Conservation (phyloP, 2,797 vertebrate genomes). For the Triplophysa bombifrons region DNA sequence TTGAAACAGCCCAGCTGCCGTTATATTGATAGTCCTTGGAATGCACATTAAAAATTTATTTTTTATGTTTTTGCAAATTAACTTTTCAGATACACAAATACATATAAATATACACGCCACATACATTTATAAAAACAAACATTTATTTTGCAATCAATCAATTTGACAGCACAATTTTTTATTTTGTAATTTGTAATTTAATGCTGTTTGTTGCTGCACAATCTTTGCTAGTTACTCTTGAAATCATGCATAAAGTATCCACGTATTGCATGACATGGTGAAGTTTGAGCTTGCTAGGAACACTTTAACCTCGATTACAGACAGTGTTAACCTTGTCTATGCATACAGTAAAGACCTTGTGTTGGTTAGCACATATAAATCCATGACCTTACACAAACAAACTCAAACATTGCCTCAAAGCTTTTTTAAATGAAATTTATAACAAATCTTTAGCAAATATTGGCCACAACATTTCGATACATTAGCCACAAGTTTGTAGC, state of each 20-base stretch:
- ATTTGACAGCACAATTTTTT: too few species aligned
- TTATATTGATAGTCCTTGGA: too few species aligned
- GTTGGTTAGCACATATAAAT: neutral
- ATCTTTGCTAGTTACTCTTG: neutral
- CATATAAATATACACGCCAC: too few species aligned
- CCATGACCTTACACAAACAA: neutral
- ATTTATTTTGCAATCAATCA: too few species aligned
- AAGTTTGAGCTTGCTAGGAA: neutral
- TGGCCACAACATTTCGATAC: neutral
- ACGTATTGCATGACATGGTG: neutral
- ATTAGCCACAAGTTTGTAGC: neutral
- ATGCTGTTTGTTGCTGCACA: neutral
- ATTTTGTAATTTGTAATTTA: too few species aligned
- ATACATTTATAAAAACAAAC: too few species aligned
- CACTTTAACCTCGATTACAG: slow-evolving; percentile 1
- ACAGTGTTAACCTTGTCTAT: slow-evolving; percentile 22
- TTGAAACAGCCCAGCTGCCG: too few species aligned
- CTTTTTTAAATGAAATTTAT: too few species aligned
- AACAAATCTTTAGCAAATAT: neutral
- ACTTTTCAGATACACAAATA: too few species aligned
- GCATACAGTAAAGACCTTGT: neutral
- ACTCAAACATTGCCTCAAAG: neutral
- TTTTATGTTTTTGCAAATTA: too few species aligned
- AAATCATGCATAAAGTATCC: neutral
- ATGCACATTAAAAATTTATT: too few species aligned